phyloP scores from a whole-genome alignment of 2,797 vertebrate genomes.

The Phalanger gymnotis region DNA sequence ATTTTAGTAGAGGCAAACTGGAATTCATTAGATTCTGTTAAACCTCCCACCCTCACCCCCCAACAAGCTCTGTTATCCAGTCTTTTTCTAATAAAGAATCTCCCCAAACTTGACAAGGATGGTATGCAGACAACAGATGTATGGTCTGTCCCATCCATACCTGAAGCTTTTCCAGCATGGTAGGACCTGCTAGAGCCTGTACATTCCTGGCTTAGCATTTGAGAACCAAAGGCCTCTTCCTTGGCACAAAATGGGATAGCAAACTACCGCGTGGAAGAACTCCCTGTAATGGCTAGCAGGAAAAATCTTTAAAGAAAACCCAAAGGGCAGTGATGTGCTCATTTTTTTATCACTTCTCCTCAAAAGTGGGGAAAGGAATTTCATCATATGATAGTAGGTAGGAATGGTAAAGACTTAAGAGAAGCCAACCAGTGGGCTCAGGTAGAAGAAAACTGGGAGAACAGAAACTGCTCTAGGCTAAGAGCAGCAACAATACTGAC shows the following conservation, averaged over 20 bases:
- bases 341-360: not conserved
- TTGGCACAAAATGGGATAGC: not conserved
- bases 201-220: not conserved
- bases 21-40: not conserved
- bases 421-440: not conserved
- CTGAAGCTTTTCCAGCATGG: not conserved
- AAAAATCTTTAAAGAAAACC: not conserved
- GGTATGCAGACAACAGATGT: not conserved
- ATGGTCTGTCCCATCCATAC: not conserved
- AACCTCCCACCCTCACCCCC: too few species aligned
- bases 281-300: not conserved
- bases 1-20: not conserved
- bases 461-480: not conserved
- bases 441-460: not conserved
- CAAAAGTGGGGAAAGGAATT: not conserved
- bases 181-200: not conserved
- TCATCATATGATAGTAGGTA: not conserved
- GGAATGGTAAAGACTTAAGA: not conserved
- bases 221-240: not conserved
- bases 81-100: not conserved
- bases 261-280: not conserved
- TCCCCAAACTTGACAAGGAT: not conserved
- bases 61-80: not conserved
- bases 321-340: not conserved
- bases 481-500: not conserved